Evolutionary conservation across 2,888 invertebrate species (phyloP).

Genomic region (Erynnis tages): DNA sequence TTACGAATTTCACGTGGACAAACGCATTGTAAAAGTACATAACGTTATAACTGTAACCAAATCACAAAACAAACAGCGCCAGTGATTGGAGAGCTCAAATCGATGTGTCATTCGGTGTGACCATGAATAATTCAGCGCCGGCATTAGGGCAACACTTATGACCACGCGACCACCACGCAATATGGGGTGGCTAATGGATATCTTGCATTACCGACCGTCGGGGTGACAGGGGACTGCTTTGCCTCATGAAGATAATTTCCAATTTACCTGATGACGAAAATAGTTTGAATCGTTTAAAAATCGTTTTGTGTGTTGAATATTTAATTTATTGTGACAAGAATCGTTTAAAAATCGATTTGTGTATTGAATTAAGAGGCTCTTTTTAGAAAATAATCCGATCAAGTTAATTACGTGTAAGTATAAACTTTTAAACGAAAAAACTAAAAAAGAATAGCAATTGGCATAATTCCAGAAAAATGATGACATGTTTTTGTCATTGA

Average conservation of each 20-base stretch:
- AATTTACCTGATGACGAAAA: constrained; percentile 13
- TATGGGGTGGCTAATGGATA: constrained; percentile 19
- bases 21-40: too few relatives aligned
- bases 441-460: too few relatives aligned
- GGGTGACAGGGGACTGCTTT: constrained; percentile 8
- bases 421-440: too few relatives aligned
- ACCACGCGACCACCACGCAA: constrained; percentile 21
- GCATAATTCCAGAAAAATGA: too few relatives aligned
- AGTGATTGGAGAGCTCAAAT: constrained; percentile 10
- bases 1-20: too few relatives aligned
- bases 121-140: constrained; percentile 20
- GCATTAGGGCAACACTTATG: constrained; percentile 25
- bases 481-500: too few relatives aligned
- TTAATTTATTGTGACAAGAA: too few relatives aligned
- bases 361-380: too few relatives aligned
- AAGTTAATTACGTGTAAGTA: too few relatives aligned
- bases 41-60: background rate
- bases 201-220: constrained; percentile 17
- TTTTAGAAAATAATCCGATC: too few relatives aligned
- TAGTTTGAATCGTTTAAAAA: background rate
- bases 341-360: too few relatives aligned
- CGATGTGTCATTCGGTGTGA: constrained; percentile 13
- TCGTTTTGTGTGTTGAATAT: background rate
- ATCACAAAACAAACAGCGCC: constrained; percentile 4
- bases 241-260: constrained; percentile 5